Conservation (phyloP, 2,113 vertebrate species). For the Trematomus loennbergii region DNA sequence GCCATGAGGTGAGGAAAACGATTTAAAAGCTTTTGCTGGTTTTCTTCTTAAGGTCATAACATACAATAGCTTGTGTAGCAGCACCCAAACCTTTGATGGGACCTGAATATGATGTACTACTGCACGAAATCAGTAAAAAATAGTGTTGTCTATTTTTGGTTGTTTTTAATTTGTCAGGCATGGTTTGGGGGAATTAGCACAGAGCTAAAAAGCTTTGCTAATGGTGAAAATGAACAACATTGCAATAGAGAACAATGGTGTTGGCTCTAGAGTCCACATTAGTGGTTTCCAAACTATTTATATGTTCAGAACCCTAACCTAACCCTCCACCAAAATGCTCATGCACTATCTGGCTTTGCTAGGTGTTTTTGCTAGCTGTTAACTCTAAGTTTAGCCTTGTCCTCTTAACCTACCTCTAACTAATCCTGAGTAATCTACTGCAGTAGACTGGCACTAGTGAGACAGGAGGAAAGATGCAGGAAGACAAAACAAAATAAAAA, state of each 20-base stretch:
- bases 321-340: neutral
- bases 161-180: neutral
- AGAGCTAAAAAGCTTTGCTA: neutral
- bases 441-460: neutral
- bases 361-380: neutral
- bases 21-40: neutral
- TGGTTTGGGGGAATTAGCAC: neutral
- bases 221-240: neutral
- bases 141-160: neutral
- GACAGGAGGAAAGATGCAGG: neutral
- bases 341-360: neutral
- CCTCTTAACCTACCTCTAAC: neutral
- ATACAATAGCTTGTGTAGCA: neutral
- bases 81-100: neutral
- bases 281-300: neutral
- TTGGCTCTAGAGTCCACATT: neutral
- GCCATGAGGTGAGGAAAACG: neutral
- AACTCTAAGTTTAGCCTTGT: neutral
- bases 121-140: neutral
- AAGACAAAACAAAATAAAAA: too few relatives aligned
- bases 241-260: neutral
- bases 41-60: neutral
- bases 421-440: neutral
- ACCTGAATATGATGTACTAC: neutral
- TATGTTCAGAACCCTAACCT: too few relatives aligned